Base-by-base conservation (phyloP, 1,140 invertebrate species). In the Cyphomyrmex costatus region DNA sequence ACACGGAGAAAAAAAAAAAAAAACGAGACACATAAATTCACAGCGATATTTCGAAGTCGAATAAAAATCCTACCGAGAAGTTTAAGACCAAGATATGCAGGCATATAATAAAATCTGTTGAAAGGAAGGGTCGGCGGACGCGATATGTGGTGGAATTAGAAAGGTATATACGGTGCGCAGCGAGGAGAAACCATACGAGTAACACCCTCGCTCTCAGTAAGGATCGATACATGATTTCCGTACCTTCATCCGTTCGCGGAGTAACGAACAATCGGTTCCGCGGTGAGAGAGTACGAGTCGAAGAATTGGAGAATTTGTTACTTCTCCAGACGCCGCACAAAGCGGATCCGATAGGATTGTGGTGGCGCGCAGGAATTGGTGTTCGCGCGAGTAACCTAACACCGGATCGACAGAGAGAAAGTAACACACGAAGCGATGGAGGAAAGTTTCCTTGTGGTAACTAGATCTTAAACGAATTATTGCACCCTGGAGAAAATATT, bases 271-370 rank as follows among this genome's bases (percentile, higher is more conserved):
- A 83, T 83, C 68, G 79, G 53, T 83, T 74, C n/a, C 68, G 42
- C 53, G 66, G 68, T 68, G 53, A 49, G 66, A 73, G 36, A 68
- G 36, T 19, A 53, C 51, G 42, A 73, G 24, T 42, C 21, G 51
- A 82, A 73, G 66, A 83, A 83, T 73, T 49, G 79, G 68, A 61
- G 68, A 74, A 83, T 83, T 83, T 83, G 79, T 83, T 83, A 83
- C 68, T 83, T 74, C 68, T 58, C 70, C 33, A 83, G 36, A 83
- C 68, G 24, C 68, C 68, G 27, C 27, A 73, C 68, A 74, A 83
- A 83, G 79, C 53, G 79, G 79, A 73, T 83, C 36, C 53, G 79
- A 49, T 60, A 27, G 66, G 56, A 74, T 74, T 73, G 79, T 27
- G 79, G 51, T 49, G 21, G 30, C 60, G 30, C 19, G 51, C 16